Evolutionary conservation across 2,113 vertebrate genomes (phyloP), one percentile per base, ranked within the genome.

Genomic region (Ptilonorhynchus violaceus): DNA sequence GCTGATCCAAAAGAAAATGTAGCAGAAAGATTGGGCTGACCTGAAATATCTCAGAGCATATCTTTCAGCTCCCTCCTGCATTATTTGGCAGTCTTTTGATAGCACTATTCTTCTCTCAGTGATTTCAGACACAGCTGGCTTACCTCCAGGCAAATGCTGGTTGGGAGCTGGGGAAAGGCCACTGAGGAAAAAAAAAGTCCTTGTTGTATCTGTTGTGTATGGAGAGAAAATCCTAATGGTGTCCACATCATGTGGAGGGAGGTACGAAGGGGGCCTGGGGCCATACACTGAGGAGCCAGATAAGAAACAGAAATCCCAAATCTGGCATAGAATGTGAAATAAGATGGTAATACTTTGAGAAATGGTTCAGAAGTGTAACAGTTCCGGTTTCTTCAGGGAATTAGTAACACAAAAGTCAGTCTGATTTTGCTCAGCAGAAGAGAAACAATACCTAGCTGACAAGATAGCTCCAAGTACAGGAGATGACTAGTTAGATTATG

Each of bases 401-500:
- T 95, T 95, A 66, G 62, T 83, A 92, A 77, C 63, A 91, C 49
- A 88, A 86, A 91, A 93, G 83, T 78, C 83, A 78, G 82, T 47
- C 77, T 96, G 88, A 97, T 95, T 95, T 86, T 92, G 58, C 69
- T 95, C 41, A 76, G 74, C 70, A 78, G 86, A 83, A 92, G 74
- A 78, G 62, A 97, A 92, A 95, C 73, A 89, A 95, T 93, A 93
- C 89, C 90, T 95, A 94, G 30, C 85, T 93, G 97, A 91, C 95
- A 97, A 96, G 94, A 96, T 89, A 96, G 59, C 85, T 95, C 55
- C 70, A 81, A 89, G 85, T 90, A 90, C 91, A 78, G 74, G 81
- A 95, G 92, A 96, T 96, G 92, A 93, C 88, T 92, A 74, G 83
- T 73, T 96, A 94, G 94, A 96, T 97, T 96, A 94, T 14, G 3